phyloP scores from a whole-genome alignment of 2,113 vertebrate species.

The Tichodroma muraria region DNA sequence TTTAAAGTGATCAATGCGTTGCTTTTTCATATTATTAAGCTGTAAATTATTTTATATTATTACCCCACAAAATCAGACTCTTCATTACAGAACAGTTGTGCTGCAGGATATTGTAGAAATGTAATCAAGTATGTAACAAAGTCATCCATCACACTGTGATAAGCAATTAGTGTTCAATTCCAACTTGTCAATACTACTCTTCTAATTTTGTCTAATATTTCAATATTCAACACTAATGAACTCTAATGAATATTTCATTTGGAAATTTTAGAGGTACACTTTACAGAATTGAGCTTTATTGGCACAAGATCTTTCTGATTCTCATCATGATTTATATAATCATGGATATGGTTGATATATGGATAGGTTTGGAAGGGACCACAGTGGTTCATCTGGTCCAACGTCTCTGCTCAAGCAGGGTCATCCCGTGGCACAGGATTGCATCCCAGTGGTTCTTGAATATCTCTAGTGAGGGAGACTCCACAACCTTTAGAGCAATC shows the following conservation, averaged over 20 bases:
- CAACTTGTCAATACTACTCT: not conserved
- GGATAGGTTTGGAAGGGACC: not conserved
- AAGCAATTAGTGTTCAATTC: not conserved
- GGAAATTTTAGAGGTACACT: not conserved
- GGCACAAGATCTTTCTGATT: not conserved
- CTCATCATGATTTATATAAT: not conserved
- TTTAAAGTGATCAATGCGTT: slow-evolving; percentile 56
- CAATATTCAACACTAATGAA: no score
- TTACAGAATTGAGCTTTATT: not conserved
- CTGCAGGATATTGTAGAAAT: not conserved
- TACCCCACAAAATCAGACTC: slow-evolving; percentile 12
- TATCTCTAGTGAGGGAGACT: not conserved
- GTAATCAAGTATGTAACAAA: not conserved
- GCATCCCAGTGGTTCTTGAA: not conserved
- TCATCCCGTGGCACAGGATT: not conserved
- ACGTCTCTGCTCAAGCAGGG: not conserved
- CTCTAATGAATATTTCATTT: not conserved
- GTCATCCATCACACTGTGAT: not conserved
- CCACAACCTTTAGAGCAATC: not conserved
- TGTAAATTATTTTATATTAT: slow-evolving; percentile 36
- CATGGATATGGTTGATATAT: no score
- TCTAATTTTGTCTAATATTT: not conserved
- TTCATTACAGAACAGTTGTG: not conserved
- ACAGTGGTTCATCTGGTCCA: not conserved
- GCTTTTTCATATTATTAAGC: slow-evolving; percentile 35